Base-by-base conservation (phyloP, 92 coral and sea anemone genomes). In the Palythoa grandiflora region DNA sequence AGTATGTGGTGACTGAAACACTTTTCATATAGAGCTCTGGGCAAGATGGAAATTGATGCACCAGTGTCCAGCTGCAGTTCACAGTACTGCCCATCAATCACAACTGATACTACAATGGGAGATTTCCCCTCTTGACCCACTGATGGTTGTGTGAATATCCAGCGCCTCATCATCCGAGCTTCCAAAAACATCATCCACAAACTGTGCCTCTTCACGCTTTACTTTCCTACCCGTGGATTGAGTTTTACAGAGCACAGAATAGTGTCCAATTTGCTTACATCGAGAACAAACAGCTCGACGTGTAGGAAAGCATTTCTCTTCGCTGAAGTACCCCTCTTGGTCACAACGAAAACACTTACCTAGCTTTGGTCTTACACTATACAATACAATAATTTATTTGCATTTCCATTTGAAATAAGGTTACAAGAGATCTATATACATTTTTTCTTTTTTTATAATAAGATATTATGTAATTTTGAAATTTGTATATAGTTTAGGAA, bases 11-110 rank as follows among this genome's bases (percentile, higher is more conserved):
- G 87, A 15, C 35, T 79, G 44, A 90, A 90, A 76, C 79, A 54
- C 75, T 90, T 63, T 3, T 86, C 87, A 37, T 90, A 71, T 50
- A 85, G 48, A 37, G 48, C 36, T 76, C 51, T 85, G 48, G 83
- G 89, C 72, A 85, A 8, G 20, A 90, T 90, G 10, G 87, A 90
- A 36, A 85, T 89, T 79, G 92, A 77, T 83, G 92, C 89, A 17
- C 92, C 89, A 5, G 89, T 89, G 66, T 89, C 91, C 28, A 28
- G 28, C 28, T 28, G 28, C 28, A 28, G 0, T 28, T 28, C 28
- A 28, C 28, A 28, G 28, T 76, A 11, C 16, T 70, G 63, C 38
- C 87, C 72, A 47, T 76, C 87, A 13, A 89, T 57, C 77, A 53
- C 16, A 60, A 89, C 89, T 68, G 89, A 85, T 72, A 85, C 81